Evolutionary conservation across 2,888 invertebrate genomes (phyloP), one percentile per base, ranked within the genome.

Genomic region (Sarcophaga variegata): DNA sequence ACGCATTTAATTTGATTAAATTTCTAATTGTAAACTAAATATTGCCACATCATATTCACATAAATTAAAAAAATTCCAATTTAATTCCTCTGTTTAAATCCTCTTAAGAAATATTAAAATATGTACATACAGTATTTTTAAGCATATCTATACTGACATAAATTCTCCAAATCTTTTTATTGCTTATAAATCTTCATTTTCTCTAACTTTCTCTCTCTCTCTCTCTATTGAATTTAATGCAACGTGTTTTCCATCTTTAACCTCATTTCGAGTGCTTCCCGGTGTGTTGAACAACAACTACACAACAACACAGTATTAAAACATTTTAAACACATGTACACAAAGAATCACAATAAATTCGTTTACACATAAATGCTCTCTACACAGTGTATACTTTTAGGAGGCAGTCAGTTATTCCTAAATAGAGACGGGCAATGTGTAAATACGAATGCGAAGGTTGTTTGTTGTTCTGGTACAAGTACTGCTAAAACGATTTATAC

Each of bases 261-360:
- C 69, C 49, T 45, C 59, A 66, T 47, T 72, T 64, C 10, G 20
- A 37, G 20, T 37, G 54, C 17, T 54, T 54, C 20, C 60, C 47
- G n/a, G 45, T 60, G 12, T 27, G 64, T 20, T 74, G n/a, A 74
- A 81, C n/a, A 49, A 72, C 66, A 37, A 37, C 37, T 37, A 37
- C 37, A 10, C 8, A 37, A 37, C 10, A 37, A 8, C 37, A 10
- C 37, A 37, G 10, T 37, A 37, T 72, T 37, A 20, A 37, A 45
- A 45, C 22, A 54, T 80, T 54, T 25, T 11, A 22, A 64, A 72
- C 66, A 80, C 54, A 64, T 72, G 72, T 49, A 62, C 14, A 12
- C 12, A 14, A 54, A 14, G 54, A 81, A 60, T 67, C 74, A 74
- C 27, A 74, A 74, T 67, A 74, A 74, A 74, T 64, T 60, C 47